phyloP scores from a whole-genome alignment of 2,797 vertebrate genomes.

The Amblyraja radiata region DNA sequence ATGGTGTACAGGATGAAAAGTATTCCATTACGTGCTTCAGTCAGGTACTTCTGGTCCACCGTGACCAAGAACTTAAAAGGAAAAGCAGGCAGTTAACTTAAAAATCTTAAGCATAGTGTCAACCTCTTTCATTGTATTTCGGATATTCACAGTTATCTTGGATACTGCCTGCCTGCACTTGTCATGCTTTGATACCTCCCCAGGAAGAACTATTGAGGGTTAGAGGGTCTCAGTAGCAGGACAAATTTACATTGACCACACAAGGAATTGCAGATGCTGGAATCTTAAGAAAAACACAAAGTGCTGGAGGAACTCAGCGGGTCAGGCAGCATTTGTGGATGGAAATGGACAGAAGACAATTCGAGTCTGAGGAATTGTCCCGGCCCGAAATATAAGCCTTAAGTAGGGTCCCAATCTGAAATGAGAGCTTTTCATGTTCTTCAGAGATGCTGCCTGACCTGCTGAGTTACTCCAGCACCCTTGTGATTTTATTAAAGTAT shows the following conservation, averaged over 20 bases:
- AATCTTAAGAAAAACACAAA: too few relatives aligned
- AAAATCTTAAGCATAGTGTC: neutral
- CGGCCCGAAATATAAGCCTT: too few relatives aligned
- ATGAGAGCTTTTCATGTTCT: too few relatives aligned
- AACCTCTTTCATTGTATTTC: neutral
- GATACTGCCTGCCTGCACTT: neutral
- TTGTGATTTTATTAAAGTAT: too few relatives aligned
- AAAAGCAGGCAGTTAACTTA: neutral
- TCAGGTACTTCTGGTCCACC: slow-evolving; percentile 88
- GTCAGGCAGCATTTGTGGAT: too few relatives aligned
- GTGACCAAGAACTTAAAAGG: slow-evolving; percentile 77
- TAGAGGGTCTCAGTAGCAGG: neutral
- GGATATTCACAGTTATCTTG: neutral
- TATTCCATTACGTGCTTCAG: slow-evolving; percentile 89
- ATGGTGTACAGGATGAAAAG: slow-evolving; percentile 94
- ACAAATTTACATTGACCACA: neutral
- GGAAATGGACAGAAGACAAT: too few relatives aligned
- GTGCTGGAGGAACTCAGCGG: too few relatives aligned
- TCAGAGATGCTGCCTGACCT: too few relatives aligned
- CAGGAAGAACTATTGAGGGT: neutral
- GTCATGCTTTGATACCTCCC: neutral
- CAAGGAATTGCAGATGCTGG: too few relatives aligned
- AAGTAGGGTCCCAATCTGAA: too few relatives aligned
- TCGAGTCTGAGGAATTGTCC: too few relatives aligned
- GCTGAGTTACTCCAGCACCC: too few relatives aligned